Evolutionary conservation across 2,888 invertebrate species (phyloP).

Genomic region (Caenorhabditis macrosperma): DNA sequence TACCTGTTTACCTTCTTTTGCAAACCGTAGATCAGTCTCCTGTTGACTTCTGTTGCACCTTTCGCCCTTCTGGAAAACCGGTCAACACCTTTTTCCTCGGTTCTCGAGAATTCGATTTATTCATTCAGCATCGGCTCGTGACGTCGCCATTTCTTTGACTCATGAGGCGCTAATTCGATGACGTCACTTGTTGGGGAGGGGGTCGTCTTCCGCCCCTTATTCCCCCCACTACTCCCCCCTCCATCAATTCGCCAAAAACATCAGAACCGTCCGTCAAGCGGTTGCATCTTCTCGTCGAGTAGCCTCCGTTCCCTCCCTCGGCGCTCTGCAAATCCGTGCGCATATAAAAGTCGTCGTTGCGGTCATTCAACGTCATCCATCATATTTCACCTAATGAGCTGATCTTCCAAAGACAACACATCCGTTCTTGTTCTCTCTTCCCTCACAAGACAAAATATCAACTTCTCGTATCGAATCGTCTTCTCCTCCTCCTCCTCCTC

Average conservation of each 20-base stretch:
- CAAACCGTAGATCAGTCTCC: conserved; percentile 25
- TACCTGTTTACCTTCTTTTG: conserved; percentile 7
- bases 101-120: conserved; percentile 22
- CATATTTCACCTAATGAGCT: neutral
- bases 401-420: neutral
- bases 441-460: too few relatives aligned
- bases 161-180: conserved; percentile 25
- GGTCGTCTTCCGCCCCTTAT: conserved; percentile 4
- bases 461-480: neutral
- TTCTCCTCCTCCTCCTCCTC: neutral
- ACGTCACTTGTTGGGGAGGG: conserved; percentile 16
- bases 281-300: conserved; percentile 17
- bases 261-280: conserved; percentile 51
- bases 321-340: conserved; percentile 25
- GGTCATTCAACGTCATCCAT: neutral
- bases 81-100: neutral
- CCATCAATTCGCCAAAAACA: conserved; percentile 54
- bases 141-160: conserved; percentile 17
- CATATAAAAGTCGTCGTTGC: conserved; percentile 26
- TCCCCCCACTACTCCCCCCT: neutral
- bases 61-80: conserved; percentile 1
- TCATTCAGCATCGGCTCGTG: conserved; percentile 17
- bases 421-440: neutral
- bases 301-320: neutral
- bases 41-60: neutral